Percentiles rank a stretch among this genome's conserved stretches.
These are phyloP conservation scores for Enteromius thamalakanensis DNA, from an alignment of 2,797 vertebrate genomes.

Conservation along the genomic window DNA sequence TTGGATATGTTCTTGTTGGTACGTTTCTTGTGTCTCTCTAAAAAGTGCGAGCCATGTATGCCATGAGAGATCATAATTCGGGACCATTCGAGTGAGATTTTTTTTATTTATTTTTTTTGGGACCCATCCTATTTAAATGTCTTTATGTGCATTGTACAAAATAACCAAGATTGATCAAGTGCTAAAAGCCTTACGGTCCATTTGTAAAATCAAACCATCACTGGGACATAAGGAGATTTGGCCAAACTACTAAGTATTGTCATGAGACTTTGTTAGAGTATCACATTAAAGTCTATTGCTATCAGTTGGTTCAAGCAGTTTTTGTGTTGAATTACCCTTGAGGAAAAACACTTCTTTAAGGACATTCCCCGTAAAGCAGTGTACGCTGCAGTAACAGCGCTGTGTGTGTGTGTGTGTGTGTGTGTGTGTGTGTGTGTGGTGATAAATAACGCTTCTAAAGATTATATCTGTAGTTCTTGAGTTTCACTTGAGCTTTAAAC, in stretches of 20 bases:
- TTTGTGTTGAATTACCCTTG: background rate
- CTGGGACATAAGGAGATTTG: background rate
- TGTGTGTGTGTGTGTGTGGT: background rate
- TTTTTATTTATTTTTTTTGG: no score
- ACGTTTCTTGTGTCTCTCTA: no score
- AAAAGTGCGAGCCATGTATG: no score
- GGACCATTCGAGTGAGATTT: background rate
- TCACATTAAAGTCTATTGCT: background rate
- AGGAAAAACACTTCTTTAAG: background rate
- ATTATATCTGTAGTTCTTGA: background rate
- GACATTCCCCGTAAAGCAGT: background rate
- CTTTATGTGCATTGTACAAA: no score
- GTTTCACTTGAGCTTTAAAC: slow-evolving; percentile 6
- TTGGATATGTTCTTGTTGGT: no score
- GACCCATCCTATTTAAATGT: no score
- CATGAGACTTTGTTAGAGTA: background rate
- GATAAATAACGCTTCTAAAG: slow-evolving; percentile 3
- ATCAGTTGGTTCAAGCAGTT: no score
- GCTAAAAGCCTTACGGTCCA: background rate
- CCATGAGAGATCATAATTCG: background rate
- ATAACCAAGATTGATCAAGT: no score
- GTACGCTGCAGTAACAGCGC: background rate
- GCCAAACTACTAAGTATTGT: background rate
- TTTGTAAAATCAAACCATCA: background rate
- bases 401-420: background rate